Evolutionary conservation across 1,140 invertebrate genomes (phyloP).

Genomic region (Papilio xuthus): DNA sequence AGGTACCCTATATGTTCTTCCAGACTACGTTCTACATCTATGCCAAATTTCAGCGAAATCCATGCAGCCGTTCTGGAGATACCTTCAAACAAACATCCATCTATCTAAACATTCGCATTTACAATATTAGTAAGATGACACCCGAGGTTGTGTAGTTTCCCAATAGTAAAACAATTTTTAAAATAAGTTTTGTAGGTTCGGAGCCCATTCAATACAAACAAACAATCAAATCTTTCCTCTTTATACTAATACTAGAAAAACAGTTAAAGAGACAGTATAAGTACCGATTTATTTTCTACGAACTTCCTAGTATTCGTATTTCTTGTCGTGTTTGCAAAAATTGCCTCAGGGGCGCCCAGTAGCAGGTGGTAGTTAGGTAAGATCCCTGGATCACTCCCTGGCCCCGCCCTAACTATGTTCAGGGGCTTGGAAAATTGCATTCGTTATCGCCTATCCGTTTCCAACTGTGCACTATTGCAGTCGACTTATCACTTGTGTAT

Average conservation of each 20-base stretch:
- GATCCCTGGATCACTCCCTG: slow-evolving; percentile 50
- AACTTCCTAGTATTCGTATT: slow-evolving; percentile 11
- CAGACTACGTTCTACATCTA: no score
- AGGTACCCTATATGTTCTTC: no score
- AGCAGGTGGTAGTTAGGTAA: slow-evolving; percentile 58
- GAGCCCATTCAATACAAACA: no score
- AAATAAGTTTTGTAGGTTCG: no score
- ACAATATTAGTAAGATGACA: no score
- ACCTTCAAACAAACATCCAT: no score
- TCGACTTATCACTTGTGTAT: slow-evolving; percentile 10
- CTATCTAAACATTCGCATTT: no score
- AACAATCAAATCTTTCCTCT: no score
- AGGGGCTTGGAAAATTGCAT: slow-evolving; percentile 78
- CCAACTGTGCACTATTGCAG: slow-evolving; percentile 44
- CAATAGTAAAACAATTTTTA: no score
- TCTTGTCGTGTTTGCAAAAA: slow-evolving; percentile 26
- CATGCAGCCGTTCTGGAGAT: no score
- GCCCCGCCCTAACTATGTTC: slow-evolving; percentile 74
- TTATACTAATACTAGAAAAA: background rate
- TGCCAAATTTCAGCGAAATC: no score
- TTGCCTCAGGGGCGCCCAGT: slow-evolving; percentile 20
- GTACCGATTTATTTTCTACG: background rate
- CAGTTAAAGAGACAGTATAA: background rate
- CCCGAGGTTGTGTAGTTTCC: no score
- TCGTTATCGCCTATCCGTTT: slow-evolving; percentile 78